Conservation (phyloP, 2,888 invertebrate species). For the Drosophila meridiana region DNA sequence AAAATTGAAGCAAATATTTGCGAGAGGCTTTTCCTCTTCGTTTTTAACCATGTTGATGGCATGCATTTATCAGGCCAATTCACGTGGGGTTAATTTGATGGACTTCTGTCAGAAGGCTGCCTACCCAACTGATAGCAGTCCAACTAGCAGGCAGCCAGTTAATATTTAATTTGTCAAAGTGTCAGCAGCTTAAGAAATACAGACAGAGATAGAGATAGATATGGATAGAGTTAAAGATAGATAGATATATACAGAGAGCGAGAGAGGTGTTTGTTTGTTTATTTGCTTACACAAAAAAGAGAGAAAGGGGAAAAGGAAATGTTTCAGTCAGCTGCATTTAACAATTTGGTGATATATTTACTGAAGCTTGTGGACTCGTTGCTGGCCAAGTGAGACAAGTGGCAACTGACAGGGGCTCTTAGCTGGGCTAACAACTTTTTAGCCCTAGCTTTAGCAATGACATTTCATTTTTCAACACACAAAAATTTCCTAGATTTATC, state of each 20-base stretch:
- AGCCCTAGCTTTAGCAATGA: slow-evolving; percentile 64
- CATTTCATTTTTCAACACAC: slow-evolving; percentile 72
- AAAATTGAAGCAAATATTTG: slow-evolving; percentile 72
- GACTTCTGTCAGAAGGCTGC: slow-evolving; percentile 28
- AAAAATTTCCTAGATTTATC: slow-evolving; percentile 23
- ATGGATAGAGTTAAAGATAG: not conserved
- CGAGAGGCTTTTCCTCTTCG: slow-evolving; percentile 47
- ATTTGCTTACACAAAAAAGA: not conserved
- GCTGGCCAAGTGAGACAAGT: slow-evolving; percentile 39
- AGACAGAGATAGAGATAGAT: not conserved
- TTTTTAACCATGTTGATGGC: slow-evolving; percentile 25
- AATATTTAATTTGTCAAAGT: slow-evolving; percentile 65
- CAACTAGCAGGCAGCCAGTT: slow-evolving; percentile 22
- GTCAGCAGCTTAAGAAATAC: slow-evolving; percentile 27
- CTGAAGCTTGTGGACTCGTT: slow-evolving; percentile 12
- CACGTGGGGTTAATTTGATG: slow-evolving; percentile 38
- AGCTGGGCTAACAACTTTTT: slow-evolving; percentile 54
- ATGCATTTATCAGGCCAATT: slow-evolving; percentile 59
- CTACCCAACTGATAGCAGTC: slow-evolving; percentile 10
- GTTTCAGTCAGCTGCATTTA: slow-evolving; percentile 40
- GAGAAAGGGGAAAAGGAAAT: not conserved
- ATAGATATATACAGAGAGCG: not conserved
- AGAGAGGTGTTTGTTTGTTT: slow-evolving; percentile 12
- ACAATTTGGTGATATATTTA: slow-evolving; percentile 60
- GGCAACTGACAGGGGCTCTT: slow-evolving; percentile 37